Conservation (phyloP, 1,140 invertebrate genomes). For the Sarcophaga bullata region DNA sequence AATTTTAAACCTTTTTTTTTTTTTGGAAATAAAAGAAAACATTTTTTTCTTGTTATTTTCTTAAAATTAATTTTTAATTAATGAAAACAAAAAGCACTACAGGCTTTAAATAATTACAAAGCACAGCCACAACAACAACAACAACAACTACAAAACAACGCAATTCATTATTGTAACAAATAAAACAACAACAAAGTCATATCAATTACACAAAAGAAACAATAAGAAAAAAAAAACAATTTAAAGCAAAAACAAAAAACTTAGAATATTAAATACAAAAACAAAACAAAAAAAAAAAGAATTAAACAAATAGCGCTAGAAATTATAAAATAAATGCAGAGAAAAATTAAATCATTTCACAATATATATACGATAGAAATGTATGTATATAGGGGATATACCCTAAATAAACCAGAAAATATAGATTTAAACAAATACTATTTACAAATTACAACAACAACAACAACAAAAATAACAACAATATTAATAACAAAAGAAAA, state of each 20-base stretch:
- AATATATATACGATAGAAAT: constrained; percentile 3
- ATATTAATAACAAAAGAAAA: no score
- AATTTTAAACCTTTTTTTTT: neutral
- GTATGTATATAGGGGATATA: neutral
- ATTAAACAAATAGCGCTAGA: constrained; percentile 5
- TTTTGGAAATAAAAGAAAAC: no score
- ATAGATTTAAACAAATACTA: constrained; percentile 9
- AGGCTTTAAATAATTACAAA: no score
- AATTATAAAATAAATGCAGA: no score
- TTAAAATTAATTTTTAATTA: no score
- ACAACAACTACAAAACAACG: neutral
- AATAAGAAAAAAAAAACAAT: neutral
- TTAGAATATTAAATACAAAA: no score
- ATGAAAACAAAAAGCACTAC: no score
- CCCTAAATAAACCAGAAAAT: neutral
- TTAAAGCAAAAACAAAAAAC: neutral
- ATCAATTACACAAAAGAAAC: constrained; percentile 16
- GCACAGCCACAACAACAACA: no score
- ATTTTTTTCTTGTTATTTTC: no score
- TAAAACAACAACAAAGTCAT: neutral
- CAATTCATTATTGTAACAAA: neutral
- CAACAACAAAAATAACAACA: no score
- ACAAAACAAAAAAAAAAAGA: no score
- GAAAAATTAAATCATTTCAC: no score
- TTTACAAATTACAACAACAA: neutral